phyloP scores from a whole-genome alignment of 2,888 invertebrate genomes.

The Ecdyonurus torrentis region DNA sequence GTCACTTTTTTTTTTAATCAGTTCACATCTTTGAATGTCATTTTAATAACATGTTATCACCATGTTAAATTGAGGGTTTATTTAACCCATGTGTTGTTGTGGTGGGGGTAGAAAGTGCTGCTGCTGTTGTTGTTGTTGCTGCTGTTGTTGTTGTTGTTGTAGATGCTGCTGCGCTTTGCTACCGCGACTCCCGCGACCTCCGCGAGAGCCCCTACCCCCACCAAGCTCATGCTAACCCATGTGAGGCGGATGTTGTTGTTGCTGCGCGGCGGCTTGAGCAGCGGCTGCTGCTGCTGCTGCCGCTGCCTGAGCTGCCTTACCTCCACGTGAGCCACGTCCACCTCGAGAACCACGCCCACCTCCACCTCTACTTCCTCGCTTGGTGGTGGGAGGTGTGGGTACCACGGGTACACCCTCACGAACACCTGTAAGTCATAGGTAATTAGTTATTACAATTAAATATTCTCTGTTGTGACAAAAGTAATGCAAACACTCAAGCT shows the following conservation, averaged over 20 bases:
- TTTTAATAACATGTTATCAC: too few species aligned
- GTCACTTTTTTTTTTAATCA: too few species aligned
- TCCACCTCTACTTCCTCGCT: not conserved
- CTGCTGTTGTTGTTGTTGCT: slow-evolving; percentile 16
- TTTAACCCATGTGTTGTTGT: slow-evolving; percentile 23
- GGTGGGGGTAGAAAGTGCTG: slow-evolving; percentile 21
- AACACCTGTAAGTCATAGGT: too few species aligned
- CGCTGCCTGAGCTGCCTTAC: not conserved
- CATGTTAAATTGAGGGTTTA: too few species aligned
- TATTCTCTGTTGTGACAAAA: too few species aligned
- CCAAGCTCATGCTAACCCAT: too few species aligned
- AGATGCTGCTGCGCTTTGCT: slow-evolving; percentile 21
- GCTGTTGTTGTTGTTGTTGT: slow-evolving; percentile 22
- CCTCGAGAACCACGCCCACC: not conserved
- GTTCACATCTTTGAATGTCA: too few species aligned
- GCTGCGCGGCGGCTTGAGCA: not conserved
- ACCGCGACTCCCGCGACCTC: too few species aligned
- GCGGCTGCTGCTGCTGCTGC: not conserved
- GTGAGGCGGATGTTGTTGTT: not conserved
- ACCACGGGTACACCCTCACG: not conserved
- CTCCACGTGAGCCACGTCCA: not conserved
- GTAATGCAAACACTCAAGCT: too few species aligned
- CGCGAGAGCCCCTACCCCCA: too few species aligned
- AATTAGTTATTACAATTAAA: too few species aligned
- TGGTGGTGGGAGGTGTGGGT: too few species aligned